Evolutionary conservation across 1,140 invertebrate species (phyloP), one percentile per base, ranked within the genome.

Genomic region (Idris sp.): DNA sequence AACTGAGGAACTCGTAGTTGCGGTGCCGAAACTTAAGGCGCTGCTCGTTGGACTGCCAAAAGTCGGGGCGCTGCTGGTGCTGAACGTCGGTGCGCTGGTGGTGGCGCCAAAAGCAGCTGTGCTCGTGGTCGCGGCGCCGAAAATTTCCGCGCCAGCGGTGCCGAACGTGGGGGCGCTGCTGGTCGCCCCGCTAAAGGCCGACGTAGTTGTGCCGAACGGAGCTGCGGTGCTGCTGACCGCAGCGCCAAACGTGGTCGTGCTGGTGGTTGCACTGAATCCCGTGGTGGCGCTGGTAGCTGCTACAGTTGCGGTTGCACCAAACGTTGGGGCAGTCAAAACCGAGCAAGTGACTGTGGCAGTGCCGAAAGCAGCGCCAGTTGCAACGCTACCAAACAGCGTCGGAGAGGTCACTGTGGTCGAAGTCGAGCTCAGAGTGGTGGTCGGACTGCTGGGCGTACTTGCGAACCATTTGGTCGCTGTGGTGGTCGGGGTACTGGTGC

Each of bases 111-210:
- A n/a, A n/a, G n/a, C n/a, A n/a, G n/a, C n/a, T n/a, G n/a, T n/a
- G n/a, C n/a, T n/a, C n/a, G 22, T 26, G 6, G 26, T 16, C 0
- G 40, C 5, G 6, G 41, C 14, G 6, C 59, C 68, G 25, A 73
- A 64, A n/a, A n/a, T n/a, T n/a, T n/a, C n/a, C n/a, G n/a, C n/a
- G n/a, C n/a, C n/a, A n/a, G n/a, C n/a, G n/a, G n/a, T n/a, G n/a
- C n/a, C n/a, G n/a, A n/a, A n/a, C n/a, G n/a, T n/a, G n/a, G n/a
- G n/a, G n/a, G n/a, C n/a, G n/a, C n/a, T n/a, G n/a, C n/a, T n/a
- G n/a, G n/a, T n/a, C n/a, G n/a, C n/a, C n/a, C n/a, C n/a, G n/a
- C n/a, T n/a, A n/a, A n/a, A n/a, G n/a, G n/a, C n/a, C n/a, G n/a
- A n/a, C n/a, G n/a, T n/a, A n/a, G n/a, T n/a, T n/a, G n/a, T n/a